A percentile compares a stretch with the other conserved stretches of the same genome.
Conservation (phyloP, 64 coral and sea anemone species). For the Platygyra sinensis region DNA sequence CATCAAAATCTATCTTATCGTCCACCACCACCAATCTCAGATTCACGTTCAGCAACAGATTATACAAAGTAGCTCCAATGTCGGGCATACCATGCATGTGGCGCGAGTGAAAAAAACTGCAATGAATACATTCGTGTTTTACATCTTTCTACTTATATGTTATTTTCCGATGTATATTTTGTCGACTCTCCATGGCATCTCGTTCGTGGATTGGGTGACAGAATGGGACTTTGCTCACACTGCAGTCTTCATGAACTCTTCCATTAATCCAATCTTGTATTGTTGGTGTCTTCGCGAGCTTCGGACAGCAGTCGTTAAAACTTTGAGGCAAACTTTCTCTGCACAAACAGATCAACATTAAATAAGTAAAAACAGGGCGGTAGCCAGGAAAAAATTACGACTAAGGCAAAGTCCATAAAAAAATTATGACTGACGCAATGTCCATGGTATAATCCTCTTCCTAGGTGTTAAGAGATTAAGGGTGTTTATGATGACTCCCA, state of each 20-base stretch:
- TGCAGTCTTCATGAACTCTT: background rate
- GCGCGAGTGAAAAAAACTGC: background rate
- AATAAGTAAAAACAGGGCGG: background rate
- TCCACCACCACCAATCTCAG: background rate
- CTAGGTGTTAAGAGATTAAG: too few relatives aligned
- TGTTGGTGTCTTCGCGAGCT: constrained; percentile 3
- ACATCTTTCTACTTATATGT: background rate
- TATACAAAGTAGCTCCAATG: background rate
- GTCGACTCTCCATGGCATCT: background rate
- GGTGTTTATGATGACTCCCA: too few relatives aligned
- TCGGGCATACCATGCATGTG: background rate
- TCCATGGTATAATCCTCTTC: too few relatives aligned
- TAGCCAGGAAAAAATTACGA: too few relatives aligned
- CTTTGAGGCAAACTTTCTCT: background rate
- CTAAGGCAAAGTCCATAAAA: too few relatives aligned
- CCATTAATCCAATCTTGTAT: constrained; percentile 2
- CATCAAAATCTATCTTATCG: background rate
- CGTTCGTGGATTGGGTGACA: background rate
- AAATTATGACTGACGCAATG: too few relatives aligned
- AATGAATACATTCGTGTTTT: background rate
- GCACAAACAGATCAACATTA: background rate
- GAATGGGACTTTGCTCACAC: background rate
- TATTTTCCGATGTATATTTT: background rate
- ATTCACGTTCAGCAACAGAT: background rate
- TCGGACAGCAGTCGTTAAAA: background rate